Evolutionary conservation across 2,113 vertebrate species (phyloP), one percentile per base, ranked within the genome.

Genomic region (Mustela nigripes): DNA sequence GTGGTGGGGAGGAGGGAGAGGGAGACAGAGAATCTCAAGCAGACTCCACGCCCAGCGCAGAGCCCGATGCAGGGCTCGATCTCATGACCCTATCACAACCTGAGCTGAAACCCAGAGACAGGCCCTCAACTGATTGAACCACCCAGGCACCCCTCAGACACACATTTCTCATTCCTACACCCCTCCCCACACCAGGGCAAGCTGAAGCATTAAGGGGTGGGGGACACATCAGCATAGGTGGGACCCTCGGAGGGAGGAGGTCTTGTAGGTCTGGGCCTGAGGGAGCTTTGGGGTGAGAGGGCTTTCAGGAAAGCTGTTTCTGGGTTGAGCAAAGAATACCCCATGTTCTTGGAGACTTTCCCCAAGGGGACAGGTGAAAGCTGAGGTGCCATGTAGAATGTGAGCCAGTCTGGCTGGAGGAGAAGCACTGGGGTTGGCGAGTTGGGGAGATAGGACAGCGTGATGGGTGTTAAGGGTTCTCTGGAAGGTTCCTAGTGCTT

Each of bases 281-380:
- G 12, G 67, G 76, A 96, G 8, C 33, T 65, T 91, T 76, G 39
- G 79, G 62, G 79, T 71, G 26, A 88, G 63, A 92, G 19, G 74
- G 36, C 31, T 88, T 91, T 42, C 3, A 7, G 83, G 58, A 92
- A 96, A 89, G 33, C 62, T 92, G 11, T 83, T 95, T 96, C 74
- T 87, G 79, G 31, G 7, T 62, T 92, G 67, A 91, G 50, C 80
- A 91, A 83, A 93, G 7, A 94, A 58, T 62, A 45, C 14, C 79
- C 60, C 39, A 85, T 93, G 56, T 95, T 81, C 67, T 89, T 63
- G 80, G 84, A 93, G 63, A 74, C 2, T 58, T 92, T 76, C 63
- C 39, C 36, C 28, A 26, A 11, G 21, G 86, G 86, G 79, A 28
- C 69, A 53, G 65, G 48, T 33, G 26, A 79, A 95, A 95, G 53